A percentile compares a stretch with the other conserved stretches of the same genome.
Conservation (phyloP, 2,888 invertebrate genomes). For the Lomographa bimaculata region DNA sequence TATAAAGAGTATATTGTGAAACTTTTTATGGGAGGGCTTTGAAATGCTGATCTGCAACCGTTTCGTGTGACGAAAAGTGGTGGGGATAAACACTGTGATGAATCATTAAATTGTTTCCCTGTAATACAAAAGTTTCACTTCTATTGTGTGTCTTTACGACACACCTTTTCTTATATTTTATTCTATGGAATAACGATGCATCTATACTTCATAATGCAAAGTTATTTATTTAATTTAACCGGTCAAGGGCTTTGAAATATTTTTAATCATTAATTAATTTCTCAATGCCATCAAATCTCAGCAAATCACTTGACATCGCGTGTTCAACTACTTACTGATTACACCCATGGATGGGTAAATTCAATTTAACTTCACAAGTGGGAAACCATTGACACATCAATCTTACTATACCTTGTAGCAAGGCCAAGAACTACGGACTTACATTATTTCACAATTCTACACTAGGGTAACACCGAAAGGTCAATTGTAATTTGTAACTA, state of each 20-base stretch:
- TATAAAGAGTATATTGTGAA: too few species aligned
- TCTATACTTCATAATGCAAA: too few species aligned
- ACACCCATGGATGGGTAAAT: conserved; percentile 4
- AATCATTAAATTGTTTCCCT: too few species aligned
- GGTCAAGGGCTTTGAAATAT: background rate
- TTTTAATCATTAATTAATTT: background rate
- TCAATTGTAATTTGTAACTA: conserved; percentile 14
- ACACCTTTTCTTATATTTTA: too few species aligned
- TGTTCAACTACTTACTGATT: conserved; percentile 2
- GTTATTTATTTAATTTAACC: too few species aligned
- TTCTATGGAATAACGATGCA: too few species aligned
- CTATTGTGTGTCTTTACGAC: too few species aligned
- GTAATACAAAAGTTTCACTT: too few species aligned
- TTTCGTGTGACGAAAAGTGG: too few species aligned
- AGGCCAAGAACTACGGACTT: conserved; percentile 13
- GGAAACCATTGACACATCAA: conserved; percentile 13
- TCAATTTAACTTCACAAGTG: conserved; percentile 6
- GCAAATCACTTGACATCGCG: background rate
- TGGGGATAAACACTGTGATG: too few species aligned
- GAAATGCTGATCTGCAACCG: too few species aligned
- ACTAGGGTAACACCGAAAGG: conserved; percentile 13
- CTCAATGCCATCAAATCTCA: conserved; percentile 3
- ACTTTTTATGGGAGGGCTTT: too few species aligned
- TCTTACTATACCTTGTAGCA: conserved; percentile 1
- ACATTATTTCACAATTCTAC: conserved; percentile 17